phyloP scores from a whole-genome alignment of 2,113 vertebrate species.

The Pyrgilauda ruficollis region DNA sequence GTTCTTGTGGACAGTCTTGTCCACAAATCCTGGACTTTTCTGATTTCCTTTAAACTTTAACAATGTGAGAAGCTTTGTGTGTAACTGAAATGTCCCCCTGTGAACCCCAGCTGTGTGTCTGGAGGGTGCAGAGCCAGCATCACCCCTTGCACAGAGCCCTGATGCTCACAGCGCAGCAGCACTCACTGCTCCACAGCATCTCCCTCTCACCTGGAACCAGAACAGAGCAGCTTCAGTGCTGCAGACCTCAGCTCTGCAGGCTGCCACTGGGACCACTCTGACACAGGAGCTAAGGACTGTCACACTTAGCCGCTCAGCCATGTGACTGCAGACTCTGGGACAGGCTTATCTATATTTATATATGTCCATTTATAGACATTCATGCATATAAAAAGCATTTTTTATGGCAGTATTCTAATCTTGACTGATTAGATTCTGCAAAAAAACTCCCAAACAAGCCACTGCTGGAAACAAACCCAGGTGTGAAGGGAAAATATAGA shows the following conservation, averaged over 20 bases:
- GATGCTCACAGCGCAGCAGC: rapidly evolving
- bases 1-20: neutral
- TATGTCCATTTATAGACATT: no score
- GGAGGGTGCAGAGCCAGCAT: neutral
- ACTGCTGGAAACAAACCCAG: neutral
- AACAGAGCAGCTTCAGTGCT: neutral
- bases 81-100: neutral
- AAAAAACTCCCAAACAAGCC: neutral
- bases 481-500: neutral
- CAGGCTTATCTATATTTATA: neutral
- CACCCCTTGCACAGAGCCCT: rapidly evolving
- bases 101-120: rapidly evolving
- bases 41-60: neutral
- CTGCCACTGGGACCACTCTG: neutral
- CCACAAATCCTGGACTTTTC: neutral
- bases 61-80: neutral
- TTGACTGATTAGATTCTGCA: neutral
- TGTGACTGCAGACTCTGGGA: neutral
- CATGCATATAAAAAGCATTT: neutral
- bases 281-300: neutral
- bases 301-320: neutral
- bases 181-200: neutral
- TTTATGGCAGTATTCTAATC: neutral
- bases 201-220: neutral
- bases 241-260: neutral